These are phyloP conservation scores for Holotrichia oblita DNA, from an alignment of 1,140 invertebrate genomes.

Conservation along the genomic window DNA sequence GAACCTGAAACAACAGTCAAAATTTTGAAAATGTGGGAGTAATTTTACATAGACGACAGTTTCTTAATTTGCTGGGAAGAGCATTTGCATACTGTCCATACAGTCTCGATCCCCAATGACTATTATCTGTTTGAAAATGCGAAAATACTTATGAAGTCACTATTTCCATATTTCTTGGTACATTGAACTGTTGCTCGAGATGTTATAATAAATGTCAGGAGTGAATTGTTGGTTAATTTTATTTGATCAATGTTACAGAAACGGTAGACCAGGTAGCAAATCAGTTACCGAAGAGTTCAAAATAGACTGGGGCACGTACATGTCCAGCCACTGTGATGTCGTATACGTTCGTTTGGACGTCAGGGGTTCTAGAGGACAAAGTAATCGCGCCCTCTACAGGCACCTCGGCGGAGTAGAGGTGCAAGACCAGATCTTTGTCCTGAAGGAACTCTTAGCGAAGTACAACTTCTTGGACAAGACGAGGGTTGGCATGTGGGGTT, in stretches of 20 bases:
- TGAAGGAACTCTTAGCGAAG: slow-evolving; percentile 83
- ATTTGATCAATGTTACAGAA: slow-evolving; percentile 65
- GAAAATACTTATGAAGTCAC: no score
- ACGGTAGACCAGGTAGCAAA: slow-evolving; percentile 89
- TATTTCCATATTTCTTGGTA: no score
- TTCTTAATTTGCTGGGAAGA: no score
- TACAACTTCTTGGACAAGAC: slow-evolving; percentile 87
- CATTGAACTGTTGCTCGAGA: no score
- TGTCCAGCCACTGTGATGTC: slow-evolving; percentile 90
- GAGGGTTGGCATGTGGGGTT: slow-evolving; percentile 92
- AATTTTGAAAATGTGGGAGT: no score
- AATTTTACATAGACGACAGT: no score
- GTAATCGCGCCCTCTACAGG: slow-evolving; percentile 79
- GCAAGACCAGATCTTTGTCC: slow-evolving; percentile 82
- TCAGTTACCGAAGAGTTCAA: slow-evolving; percentile 85
- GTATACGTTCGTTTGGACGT: slow-evolving; percentile 91
- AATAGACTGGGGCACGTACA: slow-evolving; percentile 92
- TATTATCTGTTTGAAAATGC: no score
- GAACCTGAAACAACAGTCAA: no score
- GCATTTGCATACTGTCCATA: no score
- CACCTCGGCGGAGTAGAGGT: slow-evolving; percentile 87
- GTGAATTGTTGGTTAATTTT: no score
- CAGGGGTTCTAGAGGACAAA: slow-evolving; percentile 83
- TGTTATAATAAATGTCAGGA: no score
- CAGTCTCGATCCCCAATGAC: no score